Percentiles rank a stretch among this genome's conserved stretches.
These are phyloP conservation scores for Proisotoma minuta DNA, from an alignment of 2,888 invertebrate genomes.

Conservation along the genomic window DNA sequence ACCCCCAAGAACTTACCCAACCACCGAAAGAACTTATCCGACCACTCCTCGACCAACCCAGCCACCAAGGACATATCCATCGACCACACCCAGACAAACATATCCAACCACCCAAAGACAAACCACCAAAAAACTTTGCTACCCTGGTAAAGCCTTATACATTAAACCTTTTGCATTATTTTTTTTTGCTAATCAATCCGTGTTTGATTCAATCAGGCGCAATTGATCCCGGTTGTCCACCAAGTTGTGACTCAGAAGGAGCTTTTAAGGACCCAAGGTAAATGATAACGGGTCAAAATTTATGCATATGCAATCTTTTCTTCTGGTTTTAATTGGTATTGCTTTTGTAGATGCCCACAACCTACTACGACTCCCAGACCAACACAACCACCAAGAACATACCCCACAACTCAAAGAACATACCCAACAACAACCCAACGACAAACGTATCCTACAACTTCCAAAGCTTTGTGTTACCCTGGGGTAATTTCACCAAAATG, in stretches of 20 bases:
- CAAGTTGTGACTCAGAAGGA: slow-evolving; percentile 21
- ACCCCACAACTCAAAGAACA: not conserved
- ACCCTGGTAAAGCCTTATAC: not conserved
- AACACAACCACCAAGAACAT: not conserved
- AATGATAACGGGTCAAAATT: no score
- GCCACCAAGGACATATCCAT: not conserved
- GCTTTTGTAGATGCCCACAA: slow-evolving; percentile 19
- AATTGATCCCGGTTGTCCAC: slow-evolving; percentile 17
- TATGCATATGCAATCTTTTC: no score
- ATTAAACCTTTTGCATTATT: not conserved
- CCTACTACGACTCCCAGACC: slow-evolving; percentile 1
- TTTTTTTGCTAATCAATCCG: no score
- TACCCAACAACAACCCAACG: not conserved
- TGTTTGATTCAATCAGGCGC: no score
- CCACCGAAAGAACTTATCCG: not conserved
- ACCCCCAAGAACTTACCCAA: slow-evolving; percentile 2
- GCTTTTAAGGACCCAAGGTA: slow-evolving; percentile 48
- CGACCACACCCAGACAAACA: slow-evolving; percentile 7
- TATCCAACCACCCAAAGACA: not conserved
- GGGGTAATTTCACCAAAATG: slow-evolving; percentile 14
- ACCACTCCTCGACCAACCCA: not conserved
- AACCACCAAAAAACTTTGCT: not conserved
- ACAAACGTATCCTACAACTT: slow-evolving; percentile 14
- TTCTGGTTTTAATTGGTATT: no score
- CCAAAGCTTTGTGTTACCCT: slow-evolving; percentile 11